phyloP scores from a whole-genome alignment of 1,140 invertebrate species.

The Streblospio benedicti region DNA sequence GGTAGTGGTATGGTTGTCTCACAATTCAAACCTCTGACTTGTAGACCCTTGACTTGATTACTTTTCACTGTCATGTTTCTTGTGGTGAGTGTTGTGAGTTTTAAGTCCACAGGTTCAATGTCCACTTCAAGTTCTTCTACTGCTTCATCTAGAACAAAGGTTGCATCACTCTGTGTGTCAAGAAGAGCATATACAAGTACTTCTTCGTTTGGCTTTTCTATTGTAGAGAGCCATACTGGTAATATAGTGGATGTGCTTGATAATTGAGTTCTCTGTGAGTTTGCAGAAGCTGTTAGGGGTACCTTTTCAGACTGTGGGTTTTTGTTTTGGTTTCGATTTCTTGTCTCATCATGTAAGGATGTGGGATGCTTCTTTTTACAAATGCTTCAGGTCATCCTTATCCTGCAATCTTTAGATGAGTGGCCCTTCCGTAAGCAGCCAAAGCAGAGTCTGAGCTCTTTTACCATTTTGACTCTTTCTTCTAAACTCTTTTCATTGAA shows the following conservation, averaged over 20 bases:
- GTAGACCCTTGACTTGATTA: background rate
- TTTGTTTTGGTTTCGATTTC: no score
- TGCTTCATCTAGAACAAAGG: conserved; percentile 1
- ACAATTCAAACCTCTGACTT: background rate
- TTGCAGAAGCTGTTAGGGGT: no score
- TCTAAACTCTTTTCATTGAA: background rate
- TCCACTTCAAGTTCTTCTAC: background rate
- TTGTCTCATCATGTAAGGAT: no score
- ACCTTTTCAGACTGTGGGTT: no score
- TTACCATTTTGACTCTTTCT: conserved; percentile 8
- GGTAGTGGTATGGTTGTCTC: background rate
- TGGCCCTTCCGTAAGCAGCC: background rate
- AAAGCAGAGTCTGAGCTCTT: conserved; percentile 9
- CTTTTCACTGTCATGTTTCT: background rate
- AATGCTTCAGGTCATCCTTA: background rate
- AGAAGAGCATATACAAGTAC: conserved; percentile 11
- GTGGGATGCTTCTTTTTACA: conserved; percentile 5
- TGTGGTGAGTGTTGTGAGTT: background rate
- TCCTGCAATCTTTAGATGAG: background rate
- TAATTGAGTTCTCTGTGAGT: no score
- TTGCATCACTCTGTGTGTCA: background rate
- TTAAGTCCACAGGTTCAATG: background rate
- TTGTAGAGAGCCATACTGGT: no score
- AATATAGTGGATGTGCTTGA: no score
- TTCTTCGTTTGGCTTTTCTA: no score